Base-by-base conservation (phyloP, 2,797 vertebrate species). In the Sardinella longiceps region DNA sequence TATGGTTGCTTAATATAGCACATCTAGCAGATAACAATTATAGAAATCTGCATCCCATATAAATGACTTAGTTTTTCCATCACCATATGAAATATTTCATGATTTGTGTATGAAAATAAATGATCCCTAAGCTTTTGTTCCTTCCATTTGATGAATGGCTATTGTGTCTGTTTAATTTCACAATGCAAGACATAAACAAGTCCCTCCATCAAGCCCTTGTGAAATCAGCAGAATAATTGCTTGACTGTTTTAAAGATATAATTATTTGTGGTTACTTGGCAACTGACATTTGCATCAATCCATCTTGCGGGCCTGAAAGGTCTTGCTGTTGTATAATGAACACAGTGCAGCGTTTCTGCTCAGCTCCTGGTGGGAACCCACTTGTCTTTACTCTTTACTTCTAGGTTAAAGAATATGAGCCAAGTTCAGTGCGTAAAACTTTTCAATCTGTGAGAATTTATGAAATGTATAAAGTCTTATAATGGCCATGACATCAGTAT, bases 251-350 rank as follows among this genome's bases (percentile, higher is more conserved):
- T 89, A 91, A 89, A 88, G 81, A 88, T 80, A 63, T 81, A 88
- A 88, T 91, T 90, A 87, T 81, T 46, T 87, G 80, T 70, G 15
- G 87, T 91, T 89, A 90, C 88, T 87, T 85, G 87, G 89, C 88
- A 89, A 91, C 89, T 83, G 85, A 89, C 83, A 88, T 74, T 86
- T 85, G 83, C 81, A 86, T 88, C 85, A 70, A 87, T 88, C 84
- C 82, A 83, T 87, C 84, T 90, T 86, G 82, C 83, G 87, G 84
- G 84, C 53, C 85, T 85, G 86, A 90, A 88, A 66, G 80, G 83
- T 84, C 84, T 82, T 58, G 74, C 81, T 80, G 83, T 86, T 86
- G 84, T 87, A 83, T 84, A 80, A 56, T 74, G 30, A 74, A 74
- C 66, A 74, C 66, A 74, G 15, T 37, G 15, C 11, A 3, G n/a